Conservation (phyloP, 2,113 vertebrate species). For the Rhadina sibilatrix region DNA sequence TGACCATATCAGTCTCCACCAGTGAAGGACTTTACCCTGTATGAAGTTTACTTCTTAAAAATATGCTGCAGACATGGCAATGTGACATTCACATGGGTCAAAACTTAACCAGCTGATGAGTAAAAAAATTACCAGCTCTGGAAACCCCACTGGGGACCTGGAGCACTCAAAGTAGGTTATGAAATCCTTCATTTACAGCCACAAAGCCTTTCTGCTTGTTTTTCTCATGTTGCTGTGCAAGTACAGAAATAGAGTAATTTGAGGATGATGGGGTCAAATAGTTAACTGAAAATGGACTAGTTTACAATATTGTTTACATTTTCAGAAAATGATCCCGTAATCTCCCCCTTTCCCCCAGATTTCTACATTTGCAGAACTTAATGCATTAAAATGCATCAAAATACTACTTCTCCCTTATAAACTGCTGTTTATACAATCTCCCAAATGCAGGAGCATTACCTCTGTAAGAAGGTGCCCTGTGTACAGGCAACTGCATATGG, state of each 20-base stretch:
- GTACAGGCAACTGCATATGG: neutral
- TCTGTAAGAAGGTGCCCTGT: neutral
- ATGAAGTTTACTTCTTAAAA: neutral
- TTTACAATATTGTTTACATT: neutral
- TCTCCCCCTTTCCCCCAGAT: neutral
- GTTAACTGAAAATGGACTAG: neutral
- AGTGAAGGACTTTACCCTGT: neutral
- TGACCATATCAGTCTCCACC: fast-evolving
- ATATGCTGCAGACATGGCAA: neutral
- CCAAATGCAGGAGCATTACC: neutral
- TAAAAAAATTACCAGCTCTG: neutral
- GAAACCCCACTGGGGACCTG: neutral
- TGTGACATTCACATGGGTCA: neutral
- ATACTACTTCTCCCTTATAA: neutral
- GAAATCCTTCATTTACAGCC: neutral
- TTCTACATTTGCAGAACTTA: neutral
- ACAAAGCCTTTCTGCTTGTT: neutral
- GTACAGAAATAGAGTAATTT: neutral
- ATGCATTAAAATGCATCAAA: neutral
- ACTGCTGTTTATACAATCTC: neutral
- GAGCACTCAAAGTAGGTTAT: neutral
- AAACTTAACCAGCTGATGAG: neutral
- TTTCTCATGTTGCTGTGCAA: neutral
- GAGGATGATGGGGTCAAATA: neutral
- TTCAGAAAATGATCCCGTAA: neutral